A percentile compares a stretch with the other conserved stretches of the same genome.
Evolutionary conservation across 1,140 invertebrate species (phyloP).

Genomic region (Euglossa dilemma): DNA sequence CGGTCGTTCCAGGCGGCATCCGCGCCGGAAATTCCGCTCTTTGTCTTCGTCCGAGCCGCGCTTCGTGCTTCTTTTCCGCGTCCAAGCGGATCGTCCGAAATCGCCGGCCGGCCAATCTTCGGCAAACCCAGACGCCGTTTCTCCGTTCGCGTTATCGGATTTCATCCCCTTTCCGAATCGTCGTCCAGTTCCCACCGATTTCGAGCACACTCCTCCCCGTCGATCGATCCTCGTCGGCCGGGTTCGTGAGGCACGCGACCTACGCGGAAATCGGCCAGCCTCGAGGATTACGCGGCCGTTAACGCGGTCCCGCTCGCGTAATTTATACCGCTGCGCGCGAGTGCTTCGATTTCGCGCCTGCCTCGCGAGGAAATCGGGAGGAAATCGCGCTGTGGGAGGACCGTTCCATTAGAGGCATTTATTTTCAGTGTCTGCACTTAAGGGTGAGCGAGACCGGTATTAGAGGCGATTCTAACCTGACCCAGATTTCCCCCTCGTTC

Average conservation of each 20-base stretch:
- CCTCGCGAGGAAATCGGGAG: slow-evolving; percentile 57
- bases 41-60: no score
- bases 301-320: slow-evolving; percentile 3
- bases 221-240: neutral
- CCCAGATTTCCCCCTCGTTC: slow-evolving; percentile 39
- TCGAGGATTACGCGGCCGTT: slow-evolving; percentile 25
- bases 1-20: neutral
- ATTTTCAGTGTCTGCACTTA: slow-evolving; percentile 60
- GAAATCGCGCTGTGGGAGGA: slow-evolving; percentile 46
- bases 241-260: neutral
- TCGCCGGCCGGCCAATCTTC: no score
- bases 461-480: slow-evolving; percentile 55
- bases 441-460: slow-evolving; percentile 44
- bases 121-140: no score
- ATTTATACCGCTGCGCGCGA: slow-evolving; percentile 15
- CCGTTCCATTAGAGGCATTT: slow-evolving; percentile 60
- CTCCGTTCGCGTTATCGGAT: no score
- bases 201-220: neutral
- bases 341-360: neutral
- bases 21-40: neutral
- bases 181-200: neutral
- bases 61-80: no score
- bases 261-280: neutral
- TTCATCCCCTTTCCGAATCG: no score
- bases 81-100: no score